Base-by-base conservation (phyloP, 2,888 invertebrate genomes). In the Glaucopsyche alexis region DNA sequence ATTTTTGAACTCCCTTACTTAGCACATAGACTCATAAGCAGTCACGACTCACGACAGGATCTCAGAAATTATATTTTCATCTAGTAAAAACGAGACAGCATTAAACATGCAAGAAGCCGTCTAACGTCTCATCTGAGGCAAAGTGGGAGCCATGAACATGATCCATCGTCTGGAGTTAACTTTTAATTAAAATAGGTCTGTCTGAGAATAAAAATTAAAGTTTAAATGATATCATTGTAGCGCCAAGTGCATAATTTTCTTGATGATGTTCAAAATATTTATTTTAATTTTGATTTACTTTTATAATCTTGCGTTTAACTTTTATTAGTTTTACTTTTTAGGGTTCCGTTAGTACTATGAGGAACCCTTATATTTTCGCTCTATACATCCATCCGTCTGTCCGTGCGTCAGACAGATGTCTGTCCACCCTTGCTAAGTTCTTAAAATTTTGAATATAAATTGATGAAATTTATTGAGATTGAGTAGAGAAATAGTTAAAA, bases 101-200 rank as follows among this genome's bases (percentile, higher is more conserved):
- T 72, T 72, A 72, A 72, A 67, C 50, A 72, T 72, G 66, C 66
- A 72, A 66, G 66, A 66, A 72, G 66, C 80, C 75, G 78, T 78
- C 74, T 79, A 84, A 89, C 85, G 84, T 80, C 81, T 78, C 89
- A 82, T 82, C 78, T 76, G 87, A 87, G 89, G 82, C 77, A 82
- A 76, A 78, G 78, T 80, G 80, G 80, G 79, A 79, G 80, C 82
- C 78, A 79, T 83, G 85, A 83, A 84, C 85, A 87, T 87, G 85
- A 87, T 87, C 85, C 85, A 84, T 83, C 78, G 79, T 80, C 80
- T 79, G 82, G 81, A 80, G 80, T 81, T 82, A 85, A 76, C 71
- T 77, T 75, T 75, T 75, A 75, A 75, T 75, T 75, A 73, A 73
- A 75, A 72, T 52, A 52, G 49, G 72, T 47, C 19, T 40, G 14